phyloP scores from a whole-genome alignment of 2,113 vertebrate genomes.

The Himantopus leucocephalus region DNA sequence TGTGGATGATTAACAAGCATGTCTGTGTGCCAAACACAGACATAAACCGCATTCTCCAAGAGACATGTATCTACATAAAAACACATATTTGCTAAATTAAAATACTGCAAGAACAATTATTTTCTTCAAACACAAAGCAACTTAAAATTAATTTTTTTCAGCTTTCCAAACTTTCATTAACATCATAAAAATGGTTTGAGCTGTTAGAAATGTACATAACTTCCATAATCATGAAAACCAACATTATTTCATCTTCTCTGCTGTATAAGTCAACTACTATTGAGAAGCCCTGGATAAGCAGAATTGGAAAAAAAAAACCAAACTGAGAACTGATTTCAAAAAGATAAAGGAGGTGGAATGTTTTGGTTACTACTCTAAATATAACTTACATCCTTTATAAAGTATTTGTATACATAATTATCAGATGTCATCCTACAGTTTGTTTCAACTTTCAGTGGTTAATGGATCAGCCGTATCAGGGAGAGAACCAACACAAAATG shows the following conservation, averaged over 20 bases:
- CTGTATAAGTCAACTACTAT: neutral
- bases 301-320: neutral
- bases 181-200: neutral
- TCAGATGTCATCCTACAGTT: neutral
- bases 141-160: neutral
- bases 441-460: neutral
- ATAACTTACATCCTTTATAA: neutral
- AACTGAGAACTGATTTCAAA: neutral
- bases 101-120: neutral
- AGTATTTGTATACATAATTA: neutral
- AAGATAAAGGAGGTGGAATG: neutral
- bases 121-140: neutral
- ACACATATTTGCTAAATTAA: neutral
- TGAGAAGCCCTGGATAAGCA: neutral
- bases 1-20: neutral
- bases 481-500: neutral
- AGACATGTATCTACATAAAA: neutral
- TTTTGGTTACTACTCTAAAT: neutral
- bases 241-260: neutral
- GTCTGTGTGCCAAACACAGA: neutral
- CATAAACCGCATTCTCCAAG: neutral
- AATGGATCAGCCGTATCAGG: neutral
- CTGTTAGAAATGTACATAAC: neutral
- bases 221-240: neutral
- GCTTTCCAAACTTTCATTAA: neutral